These are phyloP conservation scores for Cyphomyrmex costatus DNA, from an alignment of 1,140 invertebrate genomes.

Conservation along the genomic window DNA sequence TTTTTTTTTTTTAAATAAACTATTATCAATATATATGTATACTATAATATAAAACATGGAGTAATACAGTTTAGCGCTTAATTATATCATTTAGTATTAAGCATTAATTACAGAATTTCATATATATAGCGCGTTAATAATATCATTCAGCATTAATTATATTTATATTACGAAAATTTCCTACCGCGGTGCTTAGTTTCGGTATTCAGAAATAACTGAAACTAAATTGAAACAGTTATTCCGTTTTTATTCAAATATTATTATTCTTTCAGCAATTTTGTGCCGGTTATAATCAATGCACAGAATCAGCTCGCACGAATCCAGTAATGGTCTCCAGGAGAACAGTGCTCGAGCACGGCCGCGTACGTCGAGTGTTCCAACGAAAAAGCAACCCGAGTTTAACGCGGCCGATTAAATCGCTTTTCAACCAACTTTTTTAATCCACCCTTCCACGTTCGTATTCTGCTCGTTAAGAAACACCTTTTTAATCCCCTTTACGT, in stretches of 20 bases:
- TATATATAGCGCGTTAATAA: not conserved
- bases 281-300: slow-evolving; percentile 17
- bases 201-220: not conserved
- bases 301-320: slow-evolving; percentile 24
- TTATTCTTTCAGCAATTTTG: slow-evolving; percentile 9
- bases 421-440: slow-evolving; percentile 53
- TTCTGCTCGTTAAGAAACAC: slow-evolving; percentile 58
- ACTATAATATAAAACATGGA: not conserved
- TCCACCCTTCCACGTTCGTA: slow-evolving; percentile 21
- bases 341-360: not conserved
- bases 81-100: slow-evolving; percentile 14
- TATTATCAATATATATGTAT: too few species aligned
- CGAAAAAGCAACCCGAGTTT: slow-evolving; percentile 52
- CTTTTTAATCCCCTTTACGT: slow-evolving; percentile 52
- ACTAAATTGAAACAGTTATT: slow-evolving; percentile 2
- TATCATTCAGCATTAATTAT: not conserved
- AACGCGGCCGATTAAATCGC: slow-evolving; percentile 55
- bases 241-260: not conserved
- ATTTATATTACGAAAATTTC: slow-evolving; percentile 26
- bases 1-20: too few species aligned
- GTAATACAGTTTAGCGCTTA: not conserved
- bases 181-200: not conserved
- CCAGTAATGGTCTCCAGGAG: slow-evolving; percentile 17
- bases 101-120: not conserved
- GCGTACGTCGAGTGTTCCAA: slow-evolving; percentile 9